Evolutionary conservation across 2,113 vertebrate species (phyloP).

Genomic region (Amphiprion ocellaris): DNA sequence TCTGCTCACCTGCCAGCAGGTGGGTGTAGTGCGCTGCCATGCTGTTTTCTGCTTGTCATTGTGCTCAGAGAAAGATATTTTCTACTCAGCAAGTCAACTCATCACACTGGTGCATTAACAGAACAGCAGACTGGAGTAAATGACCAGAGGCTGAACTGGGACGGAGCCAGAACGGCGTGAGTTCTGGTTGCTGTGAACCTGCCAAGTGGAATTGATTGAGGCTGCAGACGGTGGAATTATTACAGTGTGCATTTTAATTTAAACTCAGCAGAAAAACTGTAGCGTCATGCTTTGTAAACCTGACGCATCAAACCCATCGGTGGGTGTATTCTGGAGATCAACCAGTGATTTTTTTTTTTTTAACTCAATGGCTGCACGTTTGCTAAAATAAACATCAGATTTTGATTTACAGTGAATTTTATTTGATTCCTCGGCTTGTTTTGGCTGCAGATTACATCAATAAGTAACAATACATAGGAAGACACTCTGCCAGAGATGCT

Average conservation of each 20-base stretch:
- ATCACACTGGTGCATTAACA: conserved; percentile 13
- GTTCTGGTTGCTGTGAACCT: neutral
- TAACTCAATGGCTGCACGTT: too few relatives aligned
- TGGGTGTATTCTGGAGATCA: neutral
- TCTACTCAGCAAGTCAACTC: conserved; percentile 3
- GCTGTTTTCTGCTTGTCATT: neutral
- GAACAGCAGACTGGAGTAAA: neutral
- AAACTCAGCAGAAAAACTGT: neutral
- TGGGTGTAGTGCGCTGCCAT: conserved; percentile 14
- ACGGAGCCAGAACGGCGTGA: neutral
- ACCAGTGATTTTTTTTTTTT: too few relatives aligned
- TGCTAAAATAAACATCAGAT: too few relatives aligned
- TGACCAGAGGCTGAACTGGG: neutral
- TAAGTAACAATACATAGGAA: too few relatives aligned
- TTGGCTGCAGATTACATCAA: too few relatives aligned
- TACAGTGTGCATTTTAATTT: neutral
- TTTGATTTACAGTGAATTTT: too few relatives aligned
- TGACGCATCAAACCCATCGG: neutral
- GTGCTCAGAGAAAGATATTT: conserved; percentile 2
- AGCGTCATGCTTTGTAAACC: neutral
- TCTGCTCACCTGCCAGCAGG: conserved; percentile 15
- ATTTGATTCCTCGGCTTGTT: too few relatives aligned
- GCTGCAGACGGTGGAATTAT: neutral
- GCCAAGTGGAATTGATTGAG: conserved; percentile 1
- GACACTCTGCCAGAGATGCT: too few relatives aligned